These are phyloP conservation scores for Boleophthalmus pectinirostris DNA, from an alignment of 2,113 vertebrate genomes.

Conservation along the genomic window DNA sequence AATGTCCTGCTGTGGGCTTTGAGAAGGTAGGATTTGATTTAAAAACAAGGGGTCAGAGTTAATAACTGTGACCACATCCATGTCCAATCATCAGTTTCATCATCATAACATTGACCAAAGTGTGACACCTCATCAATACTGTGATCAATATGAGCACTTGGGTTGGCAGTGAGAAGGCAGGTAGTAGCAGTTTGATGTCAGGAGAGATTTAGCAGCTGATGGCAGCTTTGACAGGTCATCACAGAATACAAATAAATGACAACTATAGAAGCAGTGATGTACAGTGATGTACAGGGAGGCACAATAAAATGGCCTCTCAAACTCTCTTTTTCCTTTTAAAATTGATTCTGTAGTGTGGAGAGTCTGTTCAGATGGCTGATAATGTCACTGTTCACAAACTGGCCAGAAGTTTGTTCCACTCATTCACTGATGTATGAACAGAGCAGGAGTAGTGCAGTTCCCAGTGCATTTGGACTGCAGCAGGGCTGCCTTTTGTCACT, in stretches of 20 bases:
- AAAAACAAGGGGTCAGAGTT: constrained; percentile 6
- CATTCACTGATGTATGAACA: neutral
- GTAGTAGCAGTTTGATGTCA: constrained; percentile 5
- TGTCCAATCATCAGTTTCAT: constrained; percentile 37
- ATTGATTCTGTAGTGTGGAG: no score
- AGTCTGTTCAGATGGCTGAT: neutral
- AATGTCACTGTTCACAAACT: neutral
- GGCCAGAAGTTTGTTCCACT: no score
- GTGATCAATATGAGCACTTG: constrained; percentile 24
- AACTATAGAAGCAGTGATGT: neutral
- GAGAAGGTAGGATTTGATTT: neutral
- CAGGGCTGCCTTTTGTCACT: neutral
- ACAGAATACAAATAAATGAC: neutral
- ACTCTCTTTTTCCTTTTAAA: no score
- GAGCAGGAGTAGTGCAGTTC: neutral
- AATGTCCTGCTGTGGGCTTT: neutral
- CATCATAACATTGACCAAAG: constrained; percentile 21
- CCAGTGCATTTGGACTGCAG: no score
- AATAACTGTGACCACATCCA: constrained; percentile 34
- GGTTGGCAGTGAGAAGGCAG: constrained; percentile 1
- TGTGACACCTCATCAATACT: constrained; percentile 33
- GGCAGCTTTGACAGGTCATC: constrained; percentile 21
- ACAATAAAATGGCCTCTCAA: no score
- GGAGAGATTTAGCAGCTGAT: constrained; percentile 13
- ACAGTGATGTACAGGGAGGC: neutral